phyloP scores from a whole-genome alignment of 2,888 invertebrate species.

The Subacronicta megacephala region DNA sequence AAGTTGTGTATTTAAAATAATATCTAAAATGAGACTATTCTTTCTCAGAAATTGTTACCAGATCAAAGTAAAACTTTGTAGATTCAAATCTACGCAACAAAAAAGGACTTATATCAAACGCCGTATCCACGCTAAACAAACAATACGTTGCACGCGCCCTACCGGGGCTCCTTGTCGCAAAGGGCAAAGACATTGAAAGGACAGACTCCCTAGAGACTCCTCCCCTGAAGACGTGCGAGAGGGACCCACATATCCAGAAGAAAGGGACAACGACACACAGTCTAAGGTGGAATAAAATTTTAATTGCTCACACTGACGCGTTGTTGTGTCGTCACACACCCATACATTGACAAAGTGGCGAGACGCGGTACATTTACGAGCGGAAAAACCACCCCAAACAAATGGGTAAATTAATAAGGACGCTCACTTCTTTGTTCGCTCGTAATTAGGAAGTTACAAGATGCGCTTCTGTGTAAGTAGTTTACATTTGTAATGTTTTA shows the following conservation, averaged over 20 bases:
- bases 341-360: constrained; percentile 73
- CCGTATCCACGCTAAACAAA: constrained; percentile 75
- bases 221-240: constrained; percentile 85
- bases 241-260: constrained; percentile 74
- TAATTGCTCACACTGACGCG: constrained; percentile 87
- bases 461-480: constrained; percentile 48
- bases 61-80: not conserved
- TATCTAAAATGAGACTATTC: no score
- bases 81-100: constrained; percentile 31
- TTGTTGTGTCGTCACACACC: constrained; percentile 67
- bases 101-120: constrained; percentile 63
- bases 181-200: constrained; percentile 91
- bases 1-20: no score
- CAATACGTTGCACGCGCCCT: constrained; percentile 80
- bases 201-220: constrained; percentile 91
- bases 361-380: constrained; percentile 79
- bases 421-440: constrained; percentile 77
- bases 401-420: constrained; percentile 86
- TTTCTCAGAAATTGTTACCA: not conserved
- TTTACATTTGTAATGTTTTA: constrained; percentile 51
- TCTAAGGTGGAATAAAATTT: constrained; percentile 89
- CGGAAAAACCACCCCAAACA: constrained; percentile 86
- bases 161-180: constrained; percentile 86
- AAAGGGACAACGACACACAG: constrained; percentile 74
- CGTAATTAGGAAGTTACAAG: constrained; percentile 72